A percentile compares a stretch with the other conserved stretches of the same genome.
Evolutionary conservation across 1,140 invertebrate species (phyloP).

Genomic region (Sipha flava): DNA sequence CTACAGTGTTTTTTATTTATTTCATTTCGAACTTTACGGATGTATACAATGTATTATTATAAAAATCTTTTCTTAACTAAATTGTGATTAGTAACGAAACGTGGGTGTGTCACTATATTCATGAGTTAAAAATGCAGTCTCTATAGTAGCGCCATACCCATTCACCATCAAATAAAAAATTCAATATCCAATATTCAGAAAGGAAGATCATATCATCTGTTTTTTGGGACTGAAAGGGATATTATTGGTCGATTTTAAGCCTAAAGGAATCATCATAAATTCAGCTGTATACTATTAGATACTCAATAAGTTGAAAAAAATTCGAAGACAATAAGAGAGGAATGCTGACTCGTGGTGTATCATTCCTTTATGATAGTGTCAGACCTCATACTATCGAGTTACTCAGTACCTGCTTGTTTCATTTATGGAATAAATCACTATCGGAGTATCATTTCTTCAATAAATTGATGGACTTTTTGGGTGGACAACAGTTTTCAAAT

Average conservation of each 20-base stretch:
- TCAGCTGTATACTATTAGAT: conserved; percentile 30
- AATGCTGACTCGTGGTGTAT: conserved; percentile 35
- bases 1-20: too few relatives aligned
- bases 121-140: conserved; percentile 37
- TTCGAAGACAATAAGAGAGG: conserved; percentile 37
- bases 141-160: conserved; percentile 33
- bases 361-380: conserved; percentile 42
- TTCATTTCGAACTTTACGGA: too few relatives aligned
- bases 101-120: conserved; percentile 38
- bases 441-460: conserved; percentile 41
- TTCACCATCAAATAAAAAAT: conserved; percentile 31
- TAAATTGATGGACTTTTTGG: conserved; percentile 33
- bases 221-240: conserved; percentile 20
- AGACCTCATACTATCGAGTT: conserved; percentile 38
- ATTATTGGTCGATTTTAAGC: conserved; percentile 11
- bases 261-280: conserved; percentile 2
- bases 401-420: conserved; percentile 34
- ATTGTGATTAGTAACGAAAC: conserved; percentile 39
- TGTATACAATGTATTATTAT: too few relatives aligned
- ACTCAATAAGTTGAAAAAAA: conserved; percentile 23
- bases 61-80: not conserved
- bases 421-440: conserved; percentile 41
- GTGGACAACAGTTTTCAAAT: conserved; percentile 28
- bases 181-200: conserved; percentile 10
- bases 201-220: conserved; percentile 11